phyloP scores from a whole-genome alignment of 2,888 invertebrate species.

The Aelia acuminata region DNA sequence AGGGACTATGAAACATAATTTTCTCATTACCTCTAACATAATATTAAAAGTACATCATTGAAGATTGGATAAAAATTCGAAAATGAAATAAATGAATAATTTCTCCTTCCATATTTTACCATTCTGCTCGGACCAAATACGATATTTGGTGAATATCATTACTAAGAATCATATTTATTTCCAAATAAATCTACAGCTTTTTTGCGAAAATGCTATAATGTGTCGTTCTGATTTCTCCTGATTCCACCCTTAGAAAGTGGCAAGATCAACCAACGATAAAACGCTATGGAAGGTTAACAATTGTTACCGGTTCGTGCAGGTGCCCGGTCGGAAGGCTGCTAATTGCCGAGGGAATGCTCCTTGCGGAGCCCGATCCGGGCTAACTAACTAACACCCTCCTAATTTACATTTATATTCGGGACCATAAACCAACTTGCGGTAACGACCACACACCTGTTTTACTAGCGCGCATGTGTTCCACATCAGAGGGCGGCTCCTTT shows the following conservation, averaged over 20 bases:
- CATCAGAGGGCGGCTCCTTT: conserved; percentile 54
- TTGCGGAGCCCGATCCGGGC: background rate
- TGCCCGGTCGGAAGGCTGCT: background rate
- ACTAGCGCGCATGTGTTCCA: conserved; percentile 31
- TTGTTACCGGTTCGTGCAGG: background rate
- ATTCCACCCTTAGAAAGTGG: background rate
- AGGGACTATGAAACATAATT: no score
- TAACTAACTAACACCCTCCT: conserved; percentile 28
- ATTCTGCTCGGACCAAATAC: no score
- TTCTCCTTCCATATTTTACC: no score
- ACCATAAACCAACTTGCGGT: conserved; percentile 39
- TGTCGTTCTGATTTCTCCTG: background rate
- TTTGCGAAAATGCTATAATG: no score
- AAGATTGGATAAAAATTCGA: no score
- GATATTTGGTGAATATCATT: no score
- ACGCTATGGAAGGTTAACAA: background rate
- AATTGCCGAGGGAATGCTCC: background rate
- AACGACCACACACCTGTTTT: conserved; percentile 53
- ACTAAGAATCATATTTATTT: no score
- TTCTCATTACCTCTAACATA: no score
- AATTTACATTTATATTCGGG: conserved; percentile 47
- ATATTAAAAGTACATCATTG: no score
- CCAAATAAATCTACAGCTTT: no score
- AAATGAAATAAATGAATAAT: no score
- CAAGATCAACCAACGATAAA: background rate